Base-by-base conservation (phyloP, 1,140 invertebrate genomes). In the Monomorium pharaonis region DNA sequence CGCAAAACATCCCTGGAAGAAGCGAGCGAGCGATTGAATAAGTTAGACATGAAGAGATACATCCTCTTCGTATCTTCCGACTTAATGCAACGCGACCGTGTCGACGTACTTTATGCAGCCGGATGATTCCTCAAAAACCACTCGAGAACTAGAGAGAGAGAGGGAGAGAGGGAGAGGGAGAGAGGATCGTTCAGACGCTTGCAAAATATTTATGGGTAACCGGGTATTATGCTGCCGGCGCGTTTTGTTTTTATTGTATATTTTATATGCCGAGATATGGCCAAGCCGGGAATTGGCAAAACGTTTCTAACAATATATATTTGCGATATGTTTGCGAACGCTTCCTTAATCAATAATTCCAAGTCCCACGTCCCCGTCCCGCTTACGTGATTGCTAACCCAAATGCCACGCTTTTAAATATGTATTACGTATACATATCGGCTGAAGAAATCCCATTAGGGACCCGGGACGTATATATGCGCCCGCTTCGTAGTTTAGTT, bases 121-220 rank as follows among this genome's bases (percentile, higher is more conserved):
- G 78, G 33, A 47, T 24, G 51, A 83, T 83, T 58, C 51, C 74
- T 37, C 37, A 47, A 67, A 83, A 83, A 51, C 78, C 54, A 70
- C 67, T 83, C 67, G 78, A 37, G n/a, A n/a, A n/a, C n/a, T n/a
- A n/a, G n/a, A n/a, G n/a, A n/a, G n/a, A n/a, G n/a, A n/a, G n/a
- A n/a, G n/a, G n/a, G n/a, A n/a, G n/a, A n/a, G n/a, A n/a, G n/a
- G n/a, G n/a, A n/a, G n/a, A n/a, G n/a, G n/a, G n/a, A 24, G 67
- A 72, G 63, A 74, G 51, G 78, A 72, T 83, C 67, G 67, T 60
- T 72, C 67, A 51, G 67, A 24, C 67, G 51, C 47, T 74, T 33
- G 51, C 37, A 56, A 83, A 72, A 83, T 83, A 83, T 83, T 83
- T 72, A 83, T 83, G 24, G n/a, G n/a, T 47, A 83, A n/a, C 33